A percentile compares a stretch with the other conserved stretches of the same genome.
Conservation (phyloP, 1,140 invertebrate genomes). For the Dinoponera quadriceps region DNA sequence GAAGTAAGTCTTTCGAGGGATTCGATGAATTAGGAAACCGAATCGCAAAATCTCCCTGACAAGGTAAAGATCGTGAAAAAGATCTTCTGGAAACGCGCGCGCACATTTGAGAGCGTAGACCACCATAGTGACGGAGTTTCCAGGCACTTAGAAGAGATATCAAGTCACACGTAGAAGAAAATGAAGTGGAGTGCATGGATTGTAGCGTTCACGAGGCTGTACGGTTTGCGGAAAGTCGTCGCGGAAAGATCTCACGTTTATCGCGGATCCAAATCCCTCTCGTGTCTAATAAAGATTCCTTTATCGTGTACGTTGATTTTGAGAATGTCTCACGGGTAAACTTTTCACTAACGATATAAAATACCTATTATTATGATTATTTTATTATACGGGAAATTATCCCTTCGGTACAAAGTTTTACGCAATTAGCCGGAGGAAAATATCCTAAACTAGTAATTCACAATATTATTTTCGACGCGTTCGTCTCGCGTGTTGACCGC, state of each 20-base stretch:
- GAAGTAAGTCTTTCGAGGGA: too few species aligned
- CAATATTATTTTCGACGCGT: too few species aligned
- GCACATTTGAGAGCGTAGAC: not conserved
- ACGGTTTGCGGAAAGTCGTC: conserved; percentile 50
- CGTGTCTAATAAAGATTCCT: not conserved
- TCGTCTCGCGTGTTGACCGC: too few species aligned
- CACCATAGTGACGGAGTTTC: conserved; percentile 56
- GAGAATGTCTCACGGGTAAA: too few species aligned
- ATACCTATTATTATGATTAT: too few species aligned
- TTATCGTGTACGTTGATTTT: not conserved
- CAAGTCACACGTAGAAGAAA: conserved; percentile 49
- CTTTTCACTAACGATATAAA: too few species aligned
- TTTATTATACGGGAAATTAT: too few species aligned
- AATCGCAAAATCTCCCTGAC: not conserved
- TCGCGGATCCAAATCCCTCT: not conserved
- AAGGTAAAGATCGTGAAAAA: not conserved
- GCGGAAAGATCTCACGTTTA: conserved; percentile 40
- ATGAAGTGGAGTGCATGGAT: conserved; percentile 66
- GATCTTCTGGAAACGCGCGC: conserved; percentile 25
- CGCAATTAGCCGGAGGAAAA: too few species aligned
- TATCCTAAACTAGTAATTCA: too few species aligned
- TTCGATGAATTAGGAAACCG: not conserved
- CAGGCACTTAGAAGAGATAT: conserved; percentile 56
- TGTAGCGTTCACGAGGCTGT: conserved; percentile 50
- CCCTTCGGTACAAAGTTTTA: too few species aligned